Conservation (phyloP, 2,888 invertebrate species). For the Lydus trimaculatus region DNA sequence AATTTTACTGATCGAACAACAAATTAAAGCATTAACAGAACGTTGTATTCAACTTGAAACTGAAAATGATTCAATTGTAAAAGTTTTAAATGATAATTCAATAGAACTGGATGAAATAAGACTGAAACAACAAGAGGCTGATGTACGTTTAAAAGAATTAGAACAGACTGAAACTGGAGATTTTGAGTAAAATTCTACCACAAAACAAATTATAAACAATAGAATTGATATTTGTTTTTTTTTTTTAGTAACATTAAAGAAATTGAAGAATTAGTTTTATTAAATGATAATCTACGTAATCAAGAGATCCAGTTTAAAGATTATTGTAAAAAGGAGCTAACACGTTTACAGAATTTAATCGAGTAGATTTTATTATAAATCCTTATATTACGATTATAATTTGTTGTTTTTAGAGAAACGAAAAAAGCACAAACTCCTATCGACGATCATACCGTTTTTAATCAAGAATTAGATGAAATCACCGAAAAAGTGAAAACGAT, state of each 20-base stretch:
- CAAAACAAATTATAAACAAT: not conserved
- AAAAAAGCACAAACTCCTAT: slow-evolving; percentile 60
- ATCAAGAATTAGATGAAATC: slow-evolving; percentile 66
- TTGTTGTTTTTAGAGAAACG: slow-evolving; percentile 59
- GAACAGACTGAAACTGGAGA: slow-evolving; percentile 62
- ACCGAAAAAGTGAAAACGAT: slow-evolving; percentile 69
- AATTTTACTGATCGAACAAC: slow-evolving; percentile 48
- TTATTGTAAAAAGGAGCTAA: slow-evolving; percentile 73
- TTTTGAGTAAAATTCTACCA: slow-evolving; percentile 59
- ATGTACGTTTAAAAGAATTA: slow-evolving; percentile 61
- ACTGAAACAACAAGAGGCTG: slow-evolving; percentile 53
- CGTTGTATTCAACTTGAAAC: slow-evolving; percentile 64
- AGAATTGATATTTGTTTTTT: slow-evolving; percentile 9
- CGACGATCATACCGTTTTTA: slow-evolving; percentile 56
- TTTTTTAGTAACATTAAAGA: slow-evolving; percentile 57
- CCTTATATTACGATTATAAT: slow-evolving; percentile 13
- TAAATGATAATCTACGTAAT: slow-evolving; percentile 75
- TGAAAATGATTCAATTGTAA: slow-evolving; percentile 60
- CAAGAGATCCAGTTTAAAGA: slow-evolving; percentile 78
- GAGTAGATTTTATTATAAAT: slow-evolving; percentile 46
- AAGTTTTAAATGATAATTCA: slow-evolving; percentile 38
- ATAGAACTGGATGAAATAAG: slow-evolving; percentile 44
- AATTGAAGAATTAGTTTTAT: slow-evolving; percentile 68
- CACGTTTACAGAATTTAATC: slow-evolving; percentile 62
- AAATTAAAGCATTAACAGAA: slow-evolving; percentile 50